These are phyloP conservation scores for Bugulina stolonifera DNA, from an alignment of 2,888 invertebrate species.

Conservation along the genomic window DNA sequence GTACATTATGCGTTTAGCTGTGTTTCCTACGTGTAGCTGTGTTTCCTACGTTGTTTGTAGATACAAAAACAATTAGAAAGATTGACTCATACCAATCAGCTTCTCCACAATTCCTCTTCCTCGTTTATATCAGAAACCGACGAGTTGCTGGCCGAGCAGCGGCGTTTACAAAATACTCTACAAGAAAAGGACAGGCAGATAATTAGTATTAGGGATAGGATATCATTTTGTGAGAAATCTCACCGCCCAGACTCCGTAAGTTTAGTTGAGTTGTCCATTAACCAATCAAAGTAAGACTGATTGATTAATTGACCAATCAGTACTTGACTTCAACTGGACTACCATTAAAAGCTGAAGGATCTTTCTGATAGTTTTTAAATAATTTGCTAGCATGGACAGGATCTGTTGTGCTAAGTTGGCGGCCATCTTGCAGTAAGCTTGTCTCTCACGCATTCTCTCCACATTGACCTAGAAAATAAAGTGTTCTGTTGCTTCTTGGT, in stretches of 20 bases:
- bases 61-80: conserved; percentile 16
- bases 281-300: no score
- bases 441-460: not conserved
- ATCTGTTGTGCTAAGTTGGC: not conserved
- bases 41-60: conserved; percentile 3
- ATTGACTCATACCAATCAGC: not conserved
- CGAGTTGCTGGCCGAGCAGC: not conserved
- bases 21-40: no score
- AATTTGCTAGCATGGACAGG: no score
- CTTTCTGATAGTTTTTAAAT: no score
- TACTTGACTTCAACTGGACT: no score
- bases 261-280: no score
- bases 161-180: not conserved
- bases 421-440: conserved; percentile 13
- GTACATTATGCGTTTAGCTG: no score
- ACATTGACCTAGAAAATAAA: no score
- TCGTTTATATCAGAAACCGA: not conserved
- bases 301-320: no score
- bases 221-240: conserved; percentile 8
- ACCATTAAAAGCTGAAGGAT: no score
- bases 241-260: conserved; percentile 4
- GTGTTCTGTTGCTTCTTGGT: no score
- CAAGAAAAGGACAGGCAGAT: conserved; percentile 20
- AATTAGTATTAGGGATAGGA: conserved; percentile 5
- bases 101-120: not conserved